Percentiles rank a stretch among this genome's conserved stretches.
These are phyloP conservation scores for Silvanus unidentatus DNA, from an alignment of 2,888 invertebrate genomes.

Conservation along the genomic window DNA sequence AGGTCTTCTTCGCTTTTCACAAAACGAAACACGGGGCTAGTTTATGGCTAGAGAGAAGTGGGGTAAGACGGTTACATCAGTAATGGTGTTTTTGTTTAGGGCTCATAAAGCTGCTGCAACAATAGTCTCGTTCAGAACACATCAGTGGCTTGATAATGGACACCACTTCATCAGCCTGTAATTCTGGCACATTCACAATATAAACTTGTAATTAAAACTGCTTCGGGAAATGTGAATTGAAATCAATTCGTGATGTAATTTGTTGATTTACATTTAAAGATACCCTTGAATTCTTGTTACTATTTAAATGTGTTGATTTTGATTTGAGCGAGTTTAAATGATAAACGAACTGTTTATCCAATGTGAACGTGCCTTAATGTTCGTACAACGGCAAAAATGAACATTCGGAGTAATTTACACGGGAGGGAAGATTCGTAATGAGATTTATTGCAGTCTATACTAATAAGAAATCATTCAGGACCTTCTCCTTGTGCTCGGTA, in stretches of 20 bases:
- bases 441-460: constrained; percentile 38
- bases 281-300: no score
- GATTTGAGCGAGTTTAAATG: no score
- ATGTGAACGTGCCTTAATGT: neutral
- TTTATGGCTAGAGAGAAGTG: constrained; percentile 16
- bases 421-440: constrained; percentile 38
- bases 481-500: no score
- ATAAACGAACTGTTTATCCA: neutral
- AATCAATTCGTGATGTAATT: no score
- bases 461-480: constrained; percentile 36
- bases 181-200: constrained; percentile 27
- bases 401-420: constrained; percentile 34
- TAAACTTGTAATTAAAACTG: neutral
- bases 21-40: constrained; percentile 6
- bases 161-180: constrained; percentile 32
- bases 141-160: constrained; percentile 38
- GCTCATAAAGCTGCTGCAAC: constrained; percentile 38
- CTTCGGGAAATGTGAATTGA: no score
- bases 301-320: no score
- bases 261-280: no score
- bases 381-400: neutral
- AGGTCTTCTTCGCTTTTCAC: no score
- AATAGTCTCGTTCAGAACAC: constrained; percentile 37
- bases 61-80: constrained; percentile 30
- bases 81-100: constrained; percentile 43